A percentile compares a stretch with the other conserved stretches of the same genome.
Conservation (phyloP, 2,888 invertebrate genomes). For the Ectropis crepuscularia region DNA sequence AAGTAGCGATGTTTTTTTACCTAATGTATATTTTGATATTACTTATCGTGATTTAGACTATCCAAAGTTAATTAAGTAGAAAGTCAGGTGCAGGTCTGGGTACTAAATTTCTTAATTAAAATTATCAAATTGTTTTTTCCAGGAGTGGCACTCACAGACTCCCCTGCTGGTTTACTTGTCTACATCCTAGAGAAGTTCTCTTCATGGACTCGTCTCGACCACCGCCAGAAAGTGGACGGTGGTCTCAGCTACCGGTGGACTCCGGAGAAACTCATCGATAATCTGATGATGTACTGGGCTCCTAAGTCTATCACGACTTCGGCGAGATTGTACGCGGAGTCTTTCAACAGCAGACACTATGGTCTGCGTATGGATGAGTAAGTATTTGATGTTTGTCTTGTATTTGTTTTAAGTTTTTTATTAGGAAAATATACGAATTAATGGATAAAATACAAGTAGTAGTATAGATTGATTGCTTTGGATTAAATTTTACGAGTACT, state of each 20-base stretch:
- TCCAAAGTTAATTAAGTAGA: no score
- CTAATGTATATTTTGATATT: no score
- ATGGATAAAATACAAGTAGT: no score
- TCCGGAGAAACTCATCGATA: conserved; percentile 90
- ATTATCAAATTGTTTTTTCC: conserved; percentile 18
- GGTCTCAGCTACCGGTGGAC: conserved; percentile 87
- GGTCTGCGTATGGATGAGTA: conserved; percentile 71
- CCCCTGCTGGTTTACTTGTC: conserved; percentile 91
- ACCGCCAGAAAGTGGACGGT: conserved; percentile 84
- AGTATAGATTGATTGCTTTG: no score
- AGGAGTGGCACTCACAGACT: conserved; percentile 89
- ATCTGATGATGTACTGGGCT: conserved; percentile 93
- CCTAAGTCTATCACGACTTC: conserved; percentile 90
- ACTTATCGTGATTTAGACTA: no score
- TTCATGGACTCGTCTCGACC: conserved; percentile 86
- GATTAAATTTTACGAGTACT: no score
- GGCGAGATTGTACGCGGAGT: conserved; percentile 90
- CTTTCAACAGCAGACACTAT: conserved; percentile 60
- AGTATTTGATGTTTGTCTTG: conserved; percentile 46
- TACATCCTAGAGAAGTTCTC: conserved; percentile 94
- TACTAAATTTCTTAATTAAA: no score
- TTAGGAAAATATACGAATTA: no score
- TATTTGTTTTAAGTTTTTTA: no score
- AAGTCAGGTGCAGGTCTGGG: no score
- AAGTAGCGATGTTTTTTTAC: no score